A percentile compares a stretch with the other conserved stretches of the same genome.
Conservation (phyloP, 1,140 invertebrate genomes). For the Drosophila dunni region DNA sequence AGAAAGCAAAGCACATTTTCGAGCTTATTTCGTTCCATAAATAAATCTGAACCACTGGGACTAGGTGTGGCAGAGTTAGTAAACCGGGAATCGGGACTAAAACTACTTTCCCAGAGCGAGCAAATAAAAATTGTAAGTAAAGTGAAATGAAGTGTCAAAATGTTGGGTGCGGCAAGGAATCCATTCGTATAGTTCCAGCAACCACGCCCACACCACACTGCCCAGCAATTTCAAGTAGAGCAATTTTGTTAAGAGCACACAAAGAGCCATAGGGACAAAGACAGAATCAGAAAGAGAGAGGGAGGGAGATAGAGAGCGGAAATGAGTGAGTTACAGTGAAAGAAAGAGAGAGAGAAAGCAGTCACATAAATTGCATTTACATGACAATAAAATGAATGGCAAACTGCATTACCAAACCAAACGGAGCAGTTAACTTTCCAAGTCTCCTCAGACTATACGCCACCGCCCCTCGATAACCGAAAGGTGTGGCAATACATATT, state of each 20-base stretch:
- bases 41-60: constrained; percentile 37
- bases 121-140: constrained; percentile 52
- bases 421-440: constrained; percentile 34
- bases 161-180: constrained; percentile 43
- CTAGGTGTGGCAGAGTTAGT: constrained; percentile 15
- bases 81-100: constrained; percentile 11
- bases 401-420: constrained; percentile 24
- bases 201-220: constrained; percentile 39
- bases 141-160: constrained; percentile 79
- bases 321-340: background rate
- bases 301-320: background rate
- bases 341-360: constrained; percentile 13
- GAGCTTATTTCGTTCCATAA: constrained; percentile 29
- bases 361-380: constrained; percentile 64
- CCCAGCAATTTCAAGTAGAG: constrained; percentile 56
- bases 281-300: background rate
- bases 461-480: constrained; percentile 14
- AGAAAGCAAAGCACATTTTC: background rate
- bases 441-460: background rate
- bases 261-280: background rate
- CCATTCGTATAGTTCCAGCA: constrained; percentile 14
- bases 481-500: constrained; percentile 47
- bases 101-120: constrained; percentile 9
- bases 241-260: constrained; percentile 68
- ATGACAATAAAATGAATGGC: constrained; percentile 66